Conservation (phyloP, 2,113 vertebrate genomes). For the Cromileptes altivelis region DNA sequence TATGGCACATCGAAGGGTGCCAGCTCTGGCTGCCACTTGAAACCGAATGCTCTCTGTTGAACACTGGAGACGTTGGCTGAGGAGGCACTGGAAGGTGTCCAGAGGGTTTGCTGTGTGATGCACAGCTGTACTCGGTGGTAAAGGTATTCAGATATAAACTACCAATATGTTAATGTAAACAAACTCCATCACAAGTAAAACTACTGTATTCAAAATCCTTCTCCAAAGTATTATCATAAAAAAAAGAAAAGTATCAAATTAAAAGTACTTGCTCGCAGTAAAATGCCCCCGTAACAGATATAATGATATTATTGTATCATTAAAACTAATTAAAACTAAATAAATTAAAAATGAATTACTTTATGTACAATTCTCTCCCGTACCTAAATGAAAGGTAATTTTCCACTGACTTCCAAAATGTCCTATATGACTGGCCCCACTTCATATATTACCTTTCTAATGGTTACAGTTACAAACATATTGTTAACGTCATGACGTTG, state of each 20-base stretch:
- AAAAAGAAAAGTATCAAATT: not conserved
- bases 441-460: too few species aligned
- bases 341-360: too few species aligned
- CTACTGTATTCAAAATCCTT: not conserved
- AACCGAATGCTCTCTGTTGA: slow-evolving; percentile 45
- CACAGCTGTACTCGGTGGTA: slow-evolving; percentile 51
- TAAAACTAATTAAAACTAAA: not conserved
- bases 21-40: slow-evolving; percentile 48
- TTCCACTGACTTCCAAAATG: too few species aligned
- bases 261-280: not conserved
- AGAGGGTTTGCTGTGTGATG: slow-evolving; percentile 38
- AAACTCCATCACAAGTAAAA: not conserved
- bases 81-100: slow-evolving; percentile 58
- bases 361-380: too few species aligned
- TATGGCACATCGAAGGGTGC: slow-evolving; percentile 23
- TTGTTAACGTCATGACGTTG: too few species aligned
- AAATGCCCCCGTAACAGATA: not conserved
- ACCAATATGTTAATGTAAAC: not conserved
- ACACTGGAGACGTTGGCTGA: slow-evolving; percentile 45
- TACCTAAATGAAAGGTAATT: too few species aligned
- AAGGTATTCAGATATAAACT: not conserved
- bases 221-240: not conserved
- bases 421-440: too few species aligned
- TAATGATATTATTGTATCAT: not conserved
- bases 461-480: too few species aligned